phyloP scores from a whole-genome alignment of 2,888 invertebrate species.

The Nephrotoma flavescens region DNA sequence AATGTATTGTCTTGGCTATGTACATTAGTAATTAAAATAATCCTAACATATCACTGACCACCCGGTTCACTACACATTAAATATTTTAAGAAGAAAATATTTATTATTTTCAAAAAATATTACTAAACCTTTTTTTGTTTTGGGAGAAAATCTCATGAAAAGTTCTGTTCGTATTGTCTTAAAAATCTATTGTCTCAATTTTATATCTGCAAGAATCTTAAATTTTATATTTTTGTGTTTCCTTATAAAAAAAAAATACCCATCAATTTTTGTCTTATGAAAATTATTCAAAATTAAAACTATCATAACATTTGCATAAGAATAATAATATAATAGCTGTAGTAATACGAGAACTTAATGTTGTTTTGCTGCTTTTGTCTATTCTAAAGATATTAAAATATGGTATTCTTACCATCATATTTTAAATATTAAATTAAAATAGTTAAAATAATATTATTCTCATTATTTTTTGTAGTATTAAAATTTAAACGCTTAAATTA shows the following conservation, averaged over 20 bases:
- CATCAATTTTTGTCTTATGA: background rate
- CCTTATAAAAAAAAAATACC: background rate
- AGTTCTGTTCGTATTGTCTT: background rate
- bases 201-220: background rate
- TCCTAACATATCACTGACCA: background rate
- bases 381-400: background rate
- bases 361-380: background rate
- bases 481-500: background rate
- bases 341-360: background rate
- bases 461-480: background rate
- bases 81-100: background rate
- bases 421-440: background rate
- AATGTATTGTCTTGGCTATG: too few relatives aligned
- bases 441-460: background rate
- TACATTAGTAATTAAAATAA: too few relatives aligned
- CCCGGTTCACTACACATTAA: background rate
- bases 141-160: background rate
- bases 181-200: background rate
- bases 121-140: background rate
- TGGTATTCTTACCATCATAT: background rate
- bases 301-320: background rate
- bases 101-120: background rate
- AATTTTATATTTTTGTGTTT: background rate
- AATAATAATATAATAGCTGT: background rate
- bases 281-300: background rate